Conservation (phyloP, 2,113 vertebrate genomes). For the Garra rufa region DNA sequence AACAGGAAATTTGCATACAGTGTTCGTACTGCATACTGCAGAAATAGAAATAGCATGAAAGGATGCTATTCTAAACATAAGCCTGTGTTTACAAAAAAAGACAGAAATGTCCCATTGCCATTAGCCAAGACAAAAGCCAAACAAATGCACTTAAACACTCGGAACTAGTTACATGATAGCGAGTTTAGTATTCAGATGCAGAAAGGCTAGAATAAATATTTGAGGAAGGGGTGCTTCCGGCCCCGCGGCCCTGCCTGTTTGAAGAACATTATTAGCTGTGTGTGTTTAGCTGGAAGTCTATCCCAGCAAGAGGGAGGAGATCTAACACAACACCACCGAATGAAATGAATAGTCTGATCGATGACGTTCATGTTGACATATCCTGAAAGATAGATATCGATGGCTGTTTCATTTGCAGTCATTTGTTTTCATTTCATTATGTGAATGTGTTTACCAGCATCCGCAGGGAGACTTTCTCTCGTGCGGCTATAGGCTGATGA, state of each 20-base stretch:
- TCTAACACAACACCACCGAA: constrained; percentile 13
- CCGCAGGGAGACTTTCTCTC: constrained; percentile 2
- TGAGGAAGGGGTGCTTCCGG: constrained; percentile 34
- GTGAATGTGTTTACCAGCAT: constrained; percentile 44
- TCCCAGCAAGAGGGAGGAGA: constrained; percentile 12
- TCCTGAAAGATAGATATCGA: constrained; percentile 42
- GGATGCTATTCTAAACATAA: not conserved
- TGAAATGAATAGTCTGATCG: constrained; percentile 29
- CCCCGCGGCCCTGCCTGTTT: constrained; percentile 19
- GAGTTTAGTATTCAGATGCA: not conserved
- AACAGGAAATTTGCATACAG: not conserved
- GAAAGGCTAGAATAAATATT: constrained; percentile 39
- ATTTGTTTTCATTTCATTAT: constrained; percentile 41
- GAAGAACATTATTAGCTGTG: constrained; percentile 38
- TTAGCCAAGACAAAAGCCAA: not conserved
- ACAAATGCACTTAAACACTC: constrained; percentile 8
- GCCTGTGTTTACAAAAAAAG: not conserved
- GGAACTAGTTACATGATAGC: not conserved
- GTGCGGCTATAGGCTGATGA: constrained; percentile 42
- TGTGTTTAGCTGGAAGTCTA: constrained; percentile 27
- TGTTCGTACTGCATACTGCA: not conserved
- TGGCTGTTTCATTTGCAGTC: constrained; percentile 37
- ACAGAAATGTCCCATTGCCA: not conserved
- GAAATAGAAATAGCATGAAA: not conserved
- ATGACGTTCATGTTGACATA: constrained; percentile 35